A percentile compares a stretch with the other conserved stretches of the same genome.
These are phyloP conservation scores for Andrena camellia DNA, from an alignment of 2,888 invertebrate genomes.

Conservation along the genomic window DNA sequence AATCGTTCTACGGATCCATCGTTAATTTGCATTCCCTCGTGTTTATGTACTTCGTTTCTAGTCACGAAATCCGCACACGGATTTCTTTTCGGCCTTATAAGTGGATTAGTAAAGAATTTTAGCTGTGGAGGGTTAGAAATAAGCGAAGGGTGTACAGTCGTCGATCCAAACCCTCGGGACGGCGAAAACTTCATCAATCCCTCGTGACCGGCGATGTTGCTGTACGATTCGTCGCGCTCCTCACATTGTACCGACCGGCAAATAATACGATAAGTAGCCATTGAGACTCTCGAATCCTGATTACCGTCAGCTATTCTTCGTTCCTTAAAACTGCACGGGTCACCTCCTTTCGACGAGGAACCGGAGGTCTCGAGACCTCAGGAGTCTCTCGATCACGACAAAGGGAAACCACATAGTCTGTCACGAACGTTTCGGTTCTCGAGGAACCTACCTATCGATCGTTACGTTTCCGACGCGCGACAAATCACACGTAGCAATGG, in stretches of 20 bases:
- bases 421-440: conserved; percentile 56
- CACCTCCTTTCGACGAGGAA: neutral
- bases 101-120: conserved; percentile 5
- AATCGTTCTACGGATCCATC: neutral
- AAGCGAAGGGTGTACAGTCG: conserved; percentile 46
- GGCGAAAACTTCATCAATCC: conserved; percentile 59
- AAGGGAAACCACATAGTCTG: conserved; percentile 27
- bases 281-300: conserved; percentile 45
- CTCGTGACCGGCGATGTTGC: conserved; percentile 55
- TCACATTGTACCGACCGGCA: conserved; percentile 30
- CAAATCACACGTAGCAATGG: conserved; percentile 75
- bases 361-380: conserved; percentile 10
- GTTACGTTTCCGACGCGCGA: conserved; percentile 71
- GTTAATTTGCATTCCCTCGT: neutral
- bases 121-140: conserved; percentile 66
- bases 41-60: conserved; percentile 2
- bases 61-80: neutral
- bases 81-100: neutral
- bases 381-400: conserved; percentile 43
- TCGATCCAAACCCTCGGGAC: conserved; percentile 73
- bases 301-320: conserved; percentile 5
- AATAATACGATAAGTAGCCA: conserved; percentile 12
- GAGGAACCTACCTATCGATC: conserved; percentile 59
- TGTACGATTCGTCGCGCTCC: conserved; percentile 43
- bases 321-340: neutral